Base-by-base conservation (phyloP, 2,797 vertebrate species). In the Cottoperca gobio region DNA sequence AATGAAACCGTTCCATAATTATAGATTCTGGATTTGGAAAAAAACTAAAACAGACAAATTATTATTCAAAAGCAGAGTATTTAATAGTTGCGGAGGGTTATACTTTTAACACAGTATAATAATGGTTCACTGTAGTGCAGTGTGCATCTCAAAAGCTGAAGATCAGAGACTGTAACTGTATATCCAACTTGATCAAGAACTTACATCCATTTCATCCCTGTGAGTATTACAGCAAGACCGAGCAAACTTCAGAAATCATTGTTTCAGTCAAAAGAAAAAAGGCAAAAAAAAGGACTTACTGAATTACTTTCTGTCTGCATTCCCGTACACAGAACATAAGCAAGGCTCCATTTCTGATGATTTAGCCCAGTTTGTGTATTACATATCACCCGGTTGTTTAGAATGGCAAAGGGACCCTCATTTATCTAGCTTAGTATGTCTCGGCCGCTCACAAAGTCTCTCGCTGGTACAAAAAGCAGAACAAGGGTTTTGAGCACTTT, bases 381-480 rank as follows among this genome's bases (percentile, higher is more conserved):
- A 21, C 26, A 59, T 40, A 65, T 73, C 45, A 16, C 10, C 46
- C 40, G 7, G 19, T 62, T 76, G 76, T 86, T 82, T 86, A 55
- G 33, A 71, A 67, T 40, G 70, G 70, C 70, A 58, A 53, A 55
- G 42, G 35, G 40, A 49, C 24, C 31, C 24, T 79, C 70, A 61
- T 87, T 86, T 61, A 68, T 84, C 59, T 66, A 14, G 40, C 65
- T 80, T 43, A 60, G 42, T 13, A 8, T 52, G 67, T 70, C 50
- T 68, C 11, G 5, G 12, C 66, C 60, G 49, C 53, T 70, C 61
- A 10, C 8, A 10, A 24, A 31, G 57, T 17, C 46, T 16, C 63
- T 43, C n/a, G 10, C 1, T 12, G 13, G 16, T 31, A 65, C 61
- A 35, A 49, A 19, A 84, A 66, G 26, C 58, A 73, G 54, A 82